phyloP scores from a whole-genome alignment of 1,140 invertebrate genomes.

The Orius insidiosus region DNA sequence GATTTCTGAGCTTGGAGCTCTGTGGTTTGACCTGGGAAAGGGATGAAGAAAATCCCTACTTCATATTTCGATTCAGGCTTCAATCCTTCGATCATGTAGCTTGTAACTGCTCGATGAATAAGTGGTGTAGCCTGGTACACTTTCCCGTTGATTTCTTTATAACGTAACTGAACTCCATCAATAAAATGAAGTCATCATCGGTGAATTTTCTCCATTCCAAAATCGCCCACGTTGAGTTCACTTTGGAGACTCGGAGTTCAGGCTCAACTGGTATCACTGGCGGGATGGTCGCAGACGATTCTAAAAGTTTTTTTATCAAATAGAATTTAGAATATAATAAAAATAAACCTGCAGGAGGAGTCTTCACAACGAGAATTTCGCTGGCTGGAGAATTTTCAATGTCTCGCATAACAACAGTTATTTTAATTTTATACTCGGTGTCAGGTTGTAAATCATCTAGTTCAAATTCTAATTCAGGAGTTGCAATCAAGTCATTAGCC shows the following conservation, averaged over 20 bases:
- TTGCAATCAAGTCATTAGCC: constrained; percentile 64
- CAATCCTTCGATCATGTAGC: constrained; percentile 51
- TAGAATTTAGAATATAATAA: no score
- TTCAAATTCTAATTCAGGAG: constrained; percentile 65
- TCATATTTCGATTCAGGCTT: constrained; percentile 54
- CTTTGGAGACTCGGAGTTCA: constrained; percentile 47
- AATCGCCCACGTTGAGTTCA: constrained; percentile 57
- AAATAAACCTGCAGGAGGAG: constrained; percentile 29
- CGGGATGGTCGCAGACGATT: constrained; percentile 34
- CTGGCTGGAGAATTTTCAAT: constrained; percentile 54
- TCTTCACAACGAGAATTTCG: constrained; percentile 50
- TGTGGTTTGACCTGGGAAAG: constrained; percentile 51
- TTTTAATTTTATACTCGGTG: constrained; percentile 64
- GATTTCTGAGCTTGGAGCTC: constrained; percentile 50
- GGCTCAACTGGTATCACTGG: constrained; percentile 50
- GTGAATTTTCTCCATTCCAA: constrained; percentile 66
- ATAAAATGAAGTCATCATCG: constrained; percentile 54
- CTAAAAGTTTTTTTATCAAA: constrained; percentile 9
- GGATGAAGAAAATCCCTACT: constrained; percentile 57
- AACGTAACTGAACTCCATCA: constrained; percentile 51
- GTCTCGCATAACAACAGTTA: constrained; percentile 53
- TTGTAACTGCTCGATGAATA: constrained; percentile 54
- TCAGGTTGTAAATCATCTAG: constrained; percentile 54
- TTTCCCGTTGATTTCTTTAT: constrained; percentile 49
- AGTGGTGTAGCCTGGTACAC: constrained; percentile 56